Percentiles rank a stretch among this genome's conserved stretches.
Evolutionary conservation across 2,113 vertebrate genomes (phyloP).

Genomic region (Nothoprocta pentlandii): DNA sequence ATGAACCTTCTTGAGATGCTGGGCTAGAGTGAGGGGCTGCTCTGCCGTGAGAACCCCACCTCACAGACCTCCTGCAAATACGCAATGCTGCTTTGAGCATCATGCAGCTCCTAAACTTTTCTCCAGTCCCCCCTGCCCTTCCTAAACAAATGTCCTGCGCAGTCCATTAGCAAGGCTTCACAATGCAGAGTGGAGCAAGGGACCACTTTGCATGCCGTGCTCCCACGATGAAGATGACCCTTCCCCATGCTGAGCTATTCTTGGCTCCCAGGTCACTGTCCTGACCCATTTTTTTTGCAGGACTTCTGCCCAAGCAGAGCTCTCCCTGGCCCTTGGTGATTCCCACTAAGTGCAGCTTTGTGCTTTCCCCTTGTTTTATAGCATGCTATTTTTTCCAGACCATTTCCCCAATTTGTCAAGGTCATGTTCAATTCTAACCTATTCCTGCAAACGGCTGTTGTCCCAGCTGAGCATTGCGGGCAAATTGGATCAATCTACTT

Average conservation of each 20-base stretch:
- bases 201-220: too few species aligned
- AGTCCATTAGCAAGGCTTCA: too few species aligned
- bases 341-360: neutral
- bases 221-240: too few species aligned
- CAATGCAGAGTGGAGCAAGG: too few species aligned
- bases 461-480: accelerated
- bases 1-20: neutral
- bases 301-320: neutral
- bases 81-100: neutral
- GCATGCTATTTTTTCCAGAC: neutral
- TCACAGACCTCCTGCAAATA: too few species aligned
- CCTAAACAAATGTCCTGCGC: too few species aligned
- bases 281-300: neutral
- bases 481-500: neutral
- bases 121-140: too few species aligned
- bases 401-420: neutral
- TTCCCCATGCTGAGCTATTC: too few species aligned
- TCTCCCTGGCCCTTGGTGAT: neutral
- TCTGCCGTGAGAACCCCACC: too few species aligned
- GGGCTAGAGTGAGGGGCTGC: too few species aligned
- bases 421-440: neutral
- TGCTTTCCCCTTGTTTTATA: neutral
- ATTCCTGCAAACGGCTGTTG: neutral
- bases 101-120: neutral
- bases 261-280: neutral